Percentiles rank a stretch among this genome's conserved stretches.
phyloP scores from a whole-genome alignment of 1,140 invertebrate genomes.

The Ruditapes philippinarum region DNA sequence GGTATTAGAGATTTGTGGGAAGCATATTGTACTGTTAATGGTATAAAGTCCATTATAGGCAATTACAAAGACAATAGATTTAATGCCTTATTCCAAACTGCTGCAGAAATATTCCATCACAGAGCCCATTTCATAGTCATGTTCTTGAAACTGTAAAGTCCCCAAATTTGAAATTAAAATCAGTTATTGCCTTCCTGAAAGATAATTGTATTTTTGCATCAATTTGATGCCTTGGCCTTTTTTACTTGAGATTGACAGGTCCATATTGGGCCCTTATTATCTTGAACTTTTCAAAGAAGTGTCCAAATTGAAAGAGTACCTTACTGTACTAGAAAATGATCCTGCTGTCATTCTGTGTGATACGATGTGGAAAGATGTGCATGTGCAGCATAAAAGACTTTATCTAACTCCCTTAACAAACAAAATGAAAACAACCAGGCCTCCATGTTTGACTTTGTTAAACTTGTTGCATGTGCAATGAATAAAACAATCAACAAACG shows the following conservation, averaged over 20 bases:
- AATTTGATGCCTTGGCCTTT: neutral
- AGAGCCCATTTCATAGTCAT: neutral
- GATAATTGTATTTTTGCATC: neutral
- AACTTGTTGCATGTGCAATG: neutral
- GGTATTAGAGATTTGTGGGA: conserved; percentile 29
- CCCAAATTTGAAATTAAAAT: neutral
- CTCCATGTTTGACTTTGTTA: neutral
- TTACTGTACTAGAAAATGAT: neutral
- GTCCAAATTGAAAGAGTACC: neutral
- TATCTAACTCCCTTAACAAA: neutral
- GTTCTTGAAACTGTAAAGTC: neutral
- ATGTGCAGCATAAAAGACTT: neutral
- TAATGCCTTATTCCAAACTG: conserved; percentile 18
- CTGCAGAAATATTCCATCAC: conserved; percentile 14
- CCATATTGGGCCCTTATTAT: neutral
- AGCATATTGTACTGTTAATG: conserved; percentile 31
- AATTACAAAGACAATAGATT: conserved; percentile 23
- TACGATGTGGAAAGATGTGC: neutral
- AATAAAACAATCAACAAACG: neutral
- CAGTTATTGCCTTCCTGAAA: neutral
- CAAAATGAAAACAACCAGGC: neutral
- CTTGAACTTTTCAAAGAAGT: neutral
- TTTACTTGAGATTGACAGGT: neutral
- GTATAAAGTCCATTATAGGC: neutral
- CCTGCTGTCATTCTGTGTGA: neutral